Conservation (phyloP, 2,113 vertebrate genomes). For the Elanoides forficatus region DNA sequence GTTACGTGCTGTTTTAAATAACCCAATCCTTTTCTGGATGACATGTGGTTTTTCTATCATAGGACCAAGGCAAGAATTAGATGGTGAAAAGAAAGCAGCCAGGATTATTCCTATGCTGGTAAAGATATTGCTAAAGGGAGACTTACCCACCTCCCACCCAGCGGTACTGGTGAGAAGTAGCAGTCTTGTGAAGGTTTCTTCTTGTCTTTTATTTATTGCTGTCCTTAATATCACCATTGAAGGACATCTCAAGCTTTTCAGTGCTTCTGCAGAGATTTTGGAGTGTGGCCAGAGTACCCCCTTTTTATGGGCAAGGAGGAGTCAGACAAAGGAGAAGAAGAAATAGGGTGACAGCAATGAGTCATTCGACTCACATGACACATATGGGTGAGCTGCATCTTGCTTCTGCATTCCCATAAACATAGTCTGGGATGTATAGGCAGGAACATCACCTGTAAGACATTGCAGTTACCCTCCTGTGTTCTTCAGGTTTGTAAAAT, state of each 20-base stretch:
- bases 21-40: not conserved
- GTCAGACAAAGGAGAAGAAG: not conserved
- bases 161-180: not conserved
- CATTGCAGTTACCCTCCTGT: not conserved
- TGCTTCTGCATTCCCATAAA: not conserved
- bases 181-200: not conserved
- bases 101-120: not conserved
- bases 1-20: not conserved
- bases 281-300: not conserved
- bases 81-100: not conserved
- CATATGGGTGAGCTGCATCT: not conserved
- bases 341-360: not conserved
- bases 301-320: not conserved
- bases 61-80: not conserved
- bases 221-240: not conserved
- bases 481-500: not conserved
- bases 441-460: not conserved
- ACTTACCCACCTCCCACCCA: not conserved
- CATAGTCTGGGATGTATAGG: not conserved
- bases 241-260: not conserved
- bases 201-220: not conserved
- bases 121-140: not conserved
- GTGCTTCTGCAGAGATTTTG: not conserved
- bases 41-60: not conserved
- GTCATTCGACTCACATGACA: not conserved